Base-by-base conservation (phyloP, 1,140 invertebrate species). In the Euglossa dilemma region DNA sequence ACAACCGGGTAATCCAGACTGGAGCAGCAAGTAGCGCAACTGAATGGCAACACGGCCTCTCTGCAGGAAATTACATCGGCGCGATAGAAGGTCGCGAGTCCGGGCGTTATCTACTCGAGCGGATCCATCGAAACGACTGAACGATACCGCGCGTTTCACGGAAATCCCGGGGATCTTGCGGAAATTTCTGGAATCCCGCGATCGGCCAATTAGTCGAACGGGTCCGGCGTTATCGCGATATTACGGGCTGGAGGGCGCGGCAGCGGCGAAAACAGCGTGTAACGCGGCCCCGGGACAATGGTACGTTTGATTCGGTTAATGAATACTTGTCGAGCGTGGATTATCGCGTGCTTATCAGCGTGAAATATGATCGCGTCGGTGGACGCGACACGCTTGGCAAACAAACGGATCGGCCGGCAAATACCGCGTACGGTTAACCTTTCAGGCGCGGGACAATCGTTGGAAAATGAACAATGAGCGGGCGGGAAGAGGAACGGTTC, bases 281-380 rank as follows among this genome's bases (percentile, higher is more conserved):
- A 72, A n/a, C 28, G 20, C 70, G 28, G 66, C 23, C 9, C 28
- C 6, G 47, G 45, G 28, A 72, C 70, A 72, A 72, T 36, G 70
- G 50, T 43, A 25, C 50, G 70, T 72, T 72, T 72, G 50, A 72
- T 72, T 72, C 70, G 70, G 70, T 72, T 72, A 72, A 72, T 56
- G 70, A 72, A 72, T 72, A 72, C 70, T 72, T 56, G 70, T 72
- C 70, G 70, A 28, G 28, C 16, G 50, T 52, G 50, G 70, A 72
- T 72, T 72, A 72, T 56, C 70, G 70, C n/a, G 50, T 56, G 25
- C 70, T 54, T 72, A 56, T 72, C 50, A 54, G 25, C 25, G 70
- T 72, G 50, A 72, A 72, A 72, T 72, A 72, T 72, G 70, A 72
- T 72, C 70, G 50, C 12, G 66, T 14, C 45, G 45, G 12, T 47